Evolutionary conservation across 2,113 vertebrate species (phyloP).

Genomic region (pig (Sus scrofa)): T2T-Sscrofa CM000814.6:9492001-9492500

Average conservation of each 20-base stretch:
- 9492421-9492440: accelerated
- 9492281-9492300: background rate
- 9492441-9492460: background rate
- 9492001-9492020: accelerated
- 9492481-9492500: background rate
- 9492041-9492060: constrained; percentile 85
- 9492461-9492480: background rate
- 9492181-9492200: background rate
- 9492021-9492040: background rate
- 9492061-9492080: constrained; percentile 92
- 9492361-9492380: background rate
- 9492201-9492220: background rate
- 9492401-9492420: no score
- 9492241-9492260: no score
- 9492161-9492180: background rate
- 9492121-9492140: background rate
- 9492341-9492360: background rate
- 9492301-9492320: background rate
- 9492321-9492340: background rate
- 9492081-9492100: constrained; percentile 97
- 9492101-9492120: constrained; percentile 91
- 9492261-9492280: background rate
- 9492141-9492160: background rate
- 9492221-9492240: background rate
- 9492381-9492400: no score